Base-by-base conservation (phyloP, 2,113 vertebrate genomes). In the Xiphorhynchus elegans region DNA sequence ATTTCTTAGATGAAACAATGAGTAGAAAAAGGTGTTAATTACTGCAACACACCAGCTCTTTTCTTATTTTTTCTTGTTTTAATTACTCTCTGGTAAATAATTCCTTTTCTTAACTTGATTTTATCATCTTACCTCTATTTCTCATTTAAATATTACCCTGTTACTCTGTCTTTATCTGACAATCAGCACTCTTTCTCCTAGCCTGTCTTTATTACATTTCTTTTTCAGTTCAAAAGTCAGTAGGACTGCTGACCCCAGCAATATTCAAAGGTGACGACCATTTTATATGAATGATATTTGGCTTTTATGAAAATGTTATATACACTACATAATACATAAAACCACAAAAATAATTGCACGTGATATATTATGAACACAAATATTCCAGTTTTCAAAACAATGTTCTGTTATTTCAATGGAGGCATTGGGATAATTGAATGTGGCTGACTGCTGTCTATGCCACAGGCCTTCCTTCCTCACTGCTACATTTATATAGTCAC, bases 391-490 rank as follows among this genome's bases (percentile, higher is more conserved):
- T 81, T 63, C 68, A 67, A 42, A 94, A 70, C 10, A 63, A 21
- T 6, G 11, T 59, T 67, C 46, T 9, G 8, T 25, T 23, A 75
- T 26, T 23, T 67, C 49, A 91, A 73, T 0, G 0, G 9, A 55
- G 56, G 29, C 39, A 69, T 6, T 8, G 2, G 21, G 13, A 40
- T 63, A 73, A 67, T n/a, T 67, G 42, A 62, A 40, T 37, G 39
- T 0, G 0, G 26, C 6, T 68, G 23, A 72, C 21, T 12, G 31
- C 5, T 67, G 20, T 7, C 64, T 74, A 13, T 40, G n/a, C 25
- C 42, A 70, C 59, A 67, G 31, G n/a, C 23, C 42, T 74, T 46
- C 59, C 52, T 58, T 80, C 49, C 40, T 58, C 47, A 52, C 68
- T 44, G 20, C 23, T 63, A 3, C 10, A 50, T 63, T 78, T 67